These are phyloP conservation scores for Ganaspis brasiliensis DNA, from an alignment of 2,888 invertebrate genomes.

Conservation along the genomic window DNA sequence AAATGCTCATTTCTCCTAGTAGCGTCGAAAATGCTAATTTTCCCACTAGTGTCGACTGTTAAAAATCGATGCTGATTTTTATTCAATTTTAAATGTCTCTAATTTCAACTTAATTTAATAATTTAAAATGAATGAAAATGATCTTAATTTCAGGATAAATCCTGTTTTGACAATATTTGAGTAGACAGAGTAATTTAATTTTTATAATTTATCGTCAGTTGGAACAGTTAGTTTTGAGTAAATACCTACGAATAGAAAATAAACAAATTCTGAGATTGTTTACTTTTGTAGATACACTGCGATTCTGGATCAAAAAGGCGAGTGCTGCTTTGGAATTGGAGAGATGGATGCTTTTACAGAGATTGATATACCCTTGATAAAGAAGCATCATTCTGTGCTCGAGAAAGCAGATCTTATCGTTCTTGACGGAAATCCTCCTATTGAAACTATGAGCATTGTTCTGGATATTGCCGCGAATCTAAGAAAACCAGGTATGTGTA, in stretches of 20 bases:
- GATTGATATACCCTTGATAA: conserved; percentile 86
- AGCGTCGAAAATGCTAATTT: too few relatives aligned
- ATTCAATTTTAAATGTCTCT: too few relatives aligned
- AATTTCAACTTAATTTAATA: too few relatives aligned
- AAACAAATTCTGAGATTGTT: conserved; percentile 13
- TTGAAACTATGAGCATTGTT: conserved; percentile 85
- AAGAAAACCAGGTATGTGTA: conserved; percentile 86
- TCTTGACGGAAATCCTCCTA: conserved; percentile 91
- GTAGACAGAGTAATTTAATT: too few relatives aligned
- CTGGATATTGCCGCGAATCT: conserved; percentile 84
- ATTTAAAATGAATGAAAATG: too few relatives aligned
- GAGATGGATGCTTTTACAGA: conserved; percentile 90
- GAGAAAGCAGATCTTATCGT: conserved; percentile 87
- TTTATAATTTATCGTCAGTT: neutral
- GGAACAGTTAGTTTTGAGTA: neutral
- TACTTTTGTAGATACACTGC: conserved; percentile 88
- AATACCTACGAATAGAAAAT: neutral
- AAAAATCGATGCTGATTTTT: too few relatives aligned
- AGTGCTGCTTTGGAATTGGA: conserved; percentile 90
- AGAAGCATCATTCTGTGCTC: conserved; percentile 83
- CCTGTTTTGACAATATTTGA: too few relatives aligned
- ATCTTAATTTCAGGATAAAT: too few relatives aligned
- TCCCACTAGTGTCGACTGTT: too few relatives aligned
- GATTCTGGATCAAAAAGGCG: conserved; percentile 88
- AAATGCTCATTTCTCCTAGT: too few relatives aligned